Base-by-base conservation (phyloP, 1,140 invertebrate genomes). In the Sitophilus oryzae region DNA sequence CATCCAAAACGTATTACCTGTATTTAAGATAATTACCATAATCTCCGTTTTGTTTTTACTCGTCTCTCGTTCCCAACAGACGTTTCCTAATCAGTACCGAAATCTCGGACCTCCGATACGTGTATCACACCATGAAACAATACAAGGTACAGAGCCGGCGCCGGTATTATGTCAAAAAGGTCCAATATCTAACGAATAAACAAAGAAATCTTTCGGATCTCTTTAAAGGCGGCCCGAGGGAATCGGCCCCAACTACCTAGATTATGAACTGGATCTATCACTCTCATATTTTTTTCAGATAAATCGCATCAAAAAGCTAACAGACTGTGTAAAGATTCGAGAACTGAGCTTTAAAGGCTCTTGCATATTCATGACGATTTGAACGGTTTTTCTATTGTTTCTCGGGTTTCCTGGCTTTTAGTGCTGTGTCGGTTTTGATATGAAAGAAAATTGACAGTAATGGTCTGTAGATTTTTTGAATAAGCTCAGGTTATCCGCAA, bases 101-200 rank as follows among this genome's bases (percentile, higher is more conserved):
- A 51, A 57, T 57, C 55, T 57, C 9, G 37, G 16, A 30, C 18
- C 42, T 23, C 48, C 46, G 55, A 57, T 57, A 57, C 42, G 55
- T 57, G 55, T 57, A 57, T 57, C 55, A 57, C 55, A 57, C 55
- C 55, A 52, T 52, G 45, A 52, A 52, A 57, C 55, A 57, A 57
- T 51, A 57, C 48, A 38, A 57, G 25, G 50, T 44, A 50, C 54
- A 56, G 25, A 30, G 55, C 43, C 56, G 56, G 56, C 56, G 56
- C 50, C 51, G 36, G 50, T 8, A 19, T 48, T 38, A 42, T 23
- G 56, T 44, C 55, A 57, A 57, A 57, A 57, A 57, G 48, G 15
- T 36, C 23, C 19, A 25, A 49, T 56, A 56, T 56, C 54, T 56
- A 11, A 44, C 46, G 36, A 51, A 57, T 57, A 57, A 57, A 57